A percentile compares a stretch with the other conserved stretches of the same genome.
These are phyloP conservation scores for Aspidiotus destructor DNA, from an alignment of 2,888 invertebrate genomes.

Conservation along the genomic window DNA sequence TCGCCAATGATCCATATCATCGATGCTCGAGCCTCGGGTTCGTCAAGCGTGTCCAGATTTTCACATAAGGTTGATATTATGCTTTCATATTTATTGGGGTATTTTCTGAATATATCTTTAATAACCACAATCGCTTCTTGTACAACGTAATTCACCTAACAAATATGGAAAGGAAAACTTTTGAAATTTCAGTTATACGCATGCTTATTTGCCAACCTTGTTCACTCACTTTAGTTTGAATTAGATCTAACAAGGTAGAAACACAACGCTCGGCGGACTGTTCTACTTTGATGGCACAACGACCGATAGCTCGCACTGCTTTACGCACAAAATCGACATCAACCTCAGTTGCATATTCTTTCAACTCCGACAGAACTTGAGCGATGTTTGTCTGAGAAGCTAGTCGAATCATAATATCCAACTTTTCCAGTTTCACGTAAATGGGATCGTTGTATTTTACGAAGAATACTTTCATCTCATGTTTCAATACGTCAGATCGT, in stretches of 20 bases:
- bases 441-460: conserved; percentile 99
- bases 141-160: conserved; percentile 86
- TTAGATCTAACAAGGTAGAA: conserved; percentile 89
- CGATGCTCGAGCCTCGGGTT: conserved; percentile 95
- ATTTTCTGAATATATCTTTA: conserved; percentile 93
- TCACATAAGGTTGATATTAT: conserved; percentile 98
- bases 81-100: conserved; percentile 99
- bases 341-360: conserved; percentile 98
- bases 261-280: conserved; percentile 98
- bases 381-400: conserved; percentile 97
- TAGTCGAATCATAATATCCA: conserved; percentile 98
- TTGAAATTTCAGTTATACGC: neutral
- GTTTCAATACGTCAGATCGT: conserved; percentile 93
- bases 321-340: conserved; percentile 99
- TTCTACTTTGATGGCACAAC: conserved; percentile 97
- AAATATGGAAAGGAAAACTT: neutral
- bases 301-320: conserved; percentile 94
- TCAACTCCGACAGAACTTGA: conserved; percentile 93
- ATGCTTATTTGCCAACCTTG: too few relatives aligned
- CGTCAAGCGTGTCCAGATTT: conserved; percentile 95
- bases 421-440: conserved; percentile 95
- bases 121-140: conserved; percentile 99
- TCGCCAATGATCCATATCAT: conserved; percentile 90
- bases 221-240: conserved; percentile 81
- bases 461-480: conserved; percentile 99